Base-by-base conservation (phyloP, 1,140 invertebrate genomes). In the Drosophila lacertosa region DNA sequence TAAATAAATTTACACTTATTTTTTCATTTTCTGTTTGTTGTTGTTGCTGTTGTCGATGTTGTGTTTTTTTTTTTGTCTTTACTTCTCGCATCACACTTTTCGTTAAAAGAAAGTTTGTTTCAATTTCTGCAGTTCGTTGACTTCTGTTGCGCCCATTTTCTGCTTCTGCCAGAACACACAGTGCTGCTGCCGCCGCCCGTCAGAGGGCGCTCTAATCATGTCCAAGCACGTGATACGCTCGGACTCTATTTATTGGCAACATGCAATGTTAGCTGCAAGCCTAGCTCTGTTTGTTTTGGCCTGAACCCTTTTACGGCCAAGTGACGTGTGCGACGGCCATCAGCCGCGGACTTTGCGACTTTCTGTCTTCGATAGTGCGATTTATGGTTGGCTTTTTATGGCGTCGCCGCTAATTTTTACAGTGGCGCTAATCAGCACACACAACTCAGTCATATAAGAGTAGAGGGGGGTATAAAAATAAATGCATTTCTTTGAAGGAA, bases 1-100 rank as follows among this genome's bases (percentile, higher is more conserved):
- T 79, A 82, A 76, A 73, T 76, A 76, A 84, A 81, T 88, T 78
- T 78, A 88, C 82, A 78, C 77, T 65, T 86, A 74, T 86, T 64
- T 58, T 62, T 50, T 16, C 7, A 13, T 29, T 51, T 26, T 72
- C 68, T 47, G 40, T 51, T 68, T 33, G 15, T 18, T 29, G n/a
- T n/a, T n/a, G n/a, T n/a, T n/a, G n/a, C n/a, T n/a, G n/a, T n/a
- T n/a, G n/a, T n/a, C n/a, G n/a, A n/a, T 29, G 24, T 26, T 6
- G 5, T 26, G 24, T 26, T 2, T 24, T 24, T 59, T 48, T 65
- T 50, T 20, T 10, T 15, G 20, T 40, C 13, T 75, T 68, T 47
- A 50, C 51, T 59, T 37, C 26, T 18, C 44, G 15, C 40, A 22
- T 42, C 35, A 29, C 51, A 54, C 65, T 26, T 24, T 35, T 22